Evolutionary conservation across 2,797 vertebrate genomes (phyloP), one percentile per base, ranked within the genome.

Genomic region (Coranthus polyacanthus): DNA sequence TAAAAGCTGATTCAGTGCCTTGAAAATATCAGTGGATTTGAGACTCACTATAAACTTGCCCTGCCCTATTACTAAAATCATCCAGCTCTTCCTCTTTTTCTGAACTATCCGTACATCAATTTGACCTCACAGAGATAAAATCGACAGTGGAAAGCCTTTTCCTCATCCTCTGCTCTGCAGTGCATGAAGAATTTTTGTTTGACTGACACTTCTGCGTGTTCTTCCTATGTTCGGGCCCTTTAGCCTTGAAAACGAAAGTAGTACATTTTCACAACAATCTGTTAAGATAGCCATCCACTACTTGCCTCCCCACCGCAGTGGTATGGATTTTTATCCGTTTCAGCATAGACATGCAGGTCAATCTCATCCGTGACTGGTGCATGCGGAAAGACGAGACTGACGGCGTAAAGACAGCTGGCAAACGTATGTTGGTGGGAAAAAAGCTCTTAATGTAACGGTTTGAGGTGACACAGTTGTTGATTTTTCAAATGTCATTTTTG

Each of bases 161-260:
- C 49, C 18, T 41, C 55, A 44, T 72, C 58, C 16, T 68, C 36
- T 24, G 55, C 56, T 72, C 50, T 39, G 57, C 52, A 4, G 39
- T 55, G 58, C 62, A 43, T 52, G 43, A 64, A 53, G 8, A 41
- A 22, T 64, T 69, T 32, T 79, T 39, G 60, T 78, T 72, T 83
- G 83, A 87, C 62, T 75, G 72, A 85, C 67, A 81, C 46, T 44
- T 73, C 44, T 56, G 41, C 44, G 37, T 36, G 63, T 72, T 46
- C 58, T 51, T 60, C 57, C 36, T 43, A 42, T 61, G 53, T 70
- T 69, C 53, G 21, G 22, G 58, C 34, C 38, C 47, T 67, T 68
- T 53, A 62, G 54, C 62, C 32, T 58, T 12, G 64, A 56, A 77
- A 81, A 85, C 69, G 49, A 69, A 70, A 75, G 63, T 20, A 70